Percentiles rank a stretch among this genome's conserved stretches.
phyloP scores from a whole-genome alignment of 2,797 vertebrate species.

The Clarias fuscus region DNA sequence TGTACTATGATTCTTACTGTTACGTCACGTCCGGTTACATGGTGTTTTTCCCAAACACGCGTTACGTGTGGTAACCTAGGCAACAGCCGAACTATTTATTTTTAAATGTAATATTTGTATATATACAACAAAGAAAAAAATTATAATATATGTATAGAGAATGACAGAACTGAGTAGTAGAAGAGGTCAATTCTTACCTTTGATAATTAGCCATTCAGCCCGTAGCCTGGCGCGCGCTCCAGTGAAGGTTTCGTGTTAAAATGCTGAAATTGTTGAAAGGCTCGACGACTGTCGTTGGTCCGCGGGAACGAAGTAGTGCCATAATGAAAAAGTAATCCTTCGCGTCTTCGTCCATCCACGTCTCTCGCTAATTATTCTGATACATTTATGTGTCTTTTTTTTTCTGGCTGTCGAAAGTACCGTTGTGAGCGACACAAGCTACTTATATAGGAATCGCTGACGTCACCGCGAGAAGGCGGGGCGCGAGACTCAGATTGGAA shows the following conservation, averaged over 20 bases:
- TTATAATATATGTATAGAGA: no score
- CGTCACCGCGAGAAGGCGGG: constrained; percentile 2
- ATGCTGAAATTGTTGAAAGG: constrained; percentile 9
- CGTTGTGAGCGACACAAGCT: accelerated
- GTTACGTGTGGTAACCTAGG: neutral
- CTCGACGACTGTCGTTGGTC: constrained; percentile 7
- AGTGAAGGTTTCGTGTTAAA: constrained; percentile 33
- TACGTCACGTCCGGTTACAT: no score
- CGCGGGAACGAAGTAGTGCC: constrained; percentile 2
- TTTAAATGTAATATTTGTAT: no score
- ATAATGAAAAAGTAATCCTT: neutral
- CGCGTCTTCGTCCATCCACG: constrained; percentile 6
- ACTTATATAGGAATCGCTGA: constrained; percentile 22
- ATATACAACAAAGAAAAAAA: neutral
- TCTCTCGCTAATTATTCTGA: constrained; percentile 31
- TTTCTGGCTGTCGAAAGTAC: neutral
- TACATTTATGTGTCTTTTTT: neutral
- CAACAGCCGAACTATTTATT: neutral
- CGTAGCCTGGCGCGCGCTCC: constrained; percentile 55
- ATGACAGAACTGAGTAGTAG: neutral
- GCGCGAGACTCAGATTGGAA: neutral
- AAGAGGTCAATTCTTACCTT: constrained; percentile 17
- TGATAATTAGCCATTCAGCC: constrained; percentile 27
- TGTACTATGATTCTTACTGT: no score
- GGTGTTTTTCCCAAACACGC: neutral